A percentile compares a stretch with the other conserved stretches of the same genome.
Evolutionary conservation across 2,113 vertebrate species (phyloP).

Genomic region (Enhydra lutris): DNA sequence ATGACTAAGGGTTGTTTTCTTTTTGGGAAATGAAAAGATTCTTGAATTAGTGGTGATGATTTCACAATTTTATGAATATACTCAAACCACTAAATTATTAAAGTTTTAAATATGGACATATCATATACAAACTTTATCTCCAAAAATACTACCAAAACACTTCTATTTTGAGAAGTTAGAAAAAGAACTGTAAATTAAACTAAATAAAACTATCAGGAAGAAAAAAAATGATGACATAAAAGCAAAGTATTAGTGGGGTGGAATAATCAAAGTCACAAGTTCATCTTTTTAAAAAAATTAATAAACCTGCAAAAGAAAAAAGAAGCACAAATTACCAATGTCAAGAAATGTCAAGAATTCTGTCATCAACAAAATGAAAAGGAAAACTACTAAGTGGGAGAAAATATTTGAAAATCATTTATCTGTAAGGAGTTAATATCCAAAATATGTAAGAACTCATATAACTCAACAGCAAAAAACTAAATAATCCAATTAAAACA

Average conservation of each 20-base stretch:
- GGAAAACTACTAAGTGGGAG: no score
- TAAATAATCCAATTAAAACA: no score
- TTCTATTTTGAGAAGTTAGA: neutral
- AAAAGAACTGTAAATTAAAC: neutral
- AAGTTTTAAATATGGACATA: neutral
- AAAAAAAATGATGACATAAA: neutral
- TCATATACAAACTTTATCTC: neutral
- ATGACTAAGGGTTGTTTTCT: neutral
- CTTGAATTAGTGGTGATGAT: neutral
- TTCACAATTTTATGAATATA: neutral
- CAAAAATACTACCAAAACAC: neutral
- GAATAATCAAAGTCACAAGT: no score
- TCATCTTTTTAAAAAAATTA: no score
- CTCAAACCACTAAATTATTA: neutral
- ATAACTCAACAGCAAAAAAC: no score
- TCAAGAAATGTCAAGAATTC: no score
- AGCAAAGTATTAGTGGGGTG: neutral
- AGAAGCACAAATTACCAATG: no score
- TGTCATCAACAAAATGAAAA: no score
- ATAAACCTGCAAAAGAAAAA: no score
- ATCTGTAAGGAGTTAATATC: no score
- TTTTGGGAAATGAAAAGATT: neutral
- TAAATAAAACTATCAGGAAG: neutral
- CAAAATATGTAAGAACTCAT: no score
- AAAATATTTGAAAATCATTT: no score